Conservation (phyloP, 2,888 invertebrate species). For the Phorcus lineatus region DNA sequence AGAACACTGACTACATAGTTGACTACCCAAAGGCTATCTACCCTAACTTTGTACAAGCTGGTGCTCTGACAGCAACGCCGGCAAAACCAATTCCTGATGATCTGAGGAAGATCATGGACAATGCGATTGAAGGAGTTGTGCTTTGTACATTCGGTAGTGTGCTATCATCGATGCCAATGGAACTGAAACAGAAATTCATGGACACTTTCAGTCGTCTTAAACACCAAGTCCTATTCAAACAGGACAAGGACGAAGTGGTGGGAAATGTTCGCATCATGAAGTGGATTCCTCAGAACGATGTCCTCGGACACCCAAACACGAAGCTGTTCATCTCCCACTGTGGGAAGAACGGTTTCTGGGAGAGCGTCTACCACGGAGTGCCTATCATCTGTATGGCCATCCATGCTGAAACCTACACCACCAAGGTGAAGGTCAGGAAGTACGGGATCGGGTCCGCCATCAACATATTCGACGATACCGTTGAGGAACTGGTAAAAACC, state of each 20-base stretch:
- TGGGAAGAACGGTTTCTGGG: slow-evolving; percentile 54
- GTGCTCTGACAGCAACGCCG: slow-evolving; percentile 46
- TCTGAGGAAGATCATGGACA: slow-evolving; percentile 40
- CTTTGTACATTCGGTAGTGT: slow-evolving; percentile 50
- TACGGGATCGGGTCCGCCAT: too few species aligned
- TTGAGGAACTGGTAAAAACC: slow-evolving; percentile 33
- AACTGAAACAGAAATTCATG: slow-evolving; percentile 30
- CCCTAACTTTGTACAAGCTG: slow-evolving; percentile 46
- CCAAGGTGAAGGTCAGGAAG: too few species aligned
- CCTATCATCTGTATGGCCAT: slow-evolving; percentile 54
- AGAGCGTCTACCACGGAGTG: slow-evolving; percentile 54
- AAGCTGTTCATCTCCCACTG: slow-evolving; percentile 56
- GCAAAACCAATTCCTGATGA: slow-evolving; percentile 39
- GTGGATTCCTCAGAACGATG: slow-evolving; percentile 57
- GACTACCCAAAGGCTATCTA: slow-evolving; percentile 43
- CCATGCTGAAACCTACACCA: too few species aligned
- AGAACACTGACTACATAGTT: slow-evolving; percentile 46
- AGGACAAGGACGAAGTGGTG: slow-evolving; percentile 25
- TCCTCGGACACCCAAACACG: slow-evolving; percentile 46
- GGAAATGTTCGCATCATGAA: slow-evolving; percentile 37
- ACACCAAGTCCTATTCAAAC: slow-evolving; percentile 34
- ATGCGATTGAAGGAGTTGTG: slow-evolving; percentile 45
- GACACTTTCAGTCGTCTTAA: slow-evolving; percentile 19
- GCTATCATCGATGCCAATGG: slow-evolving; percentile 29
- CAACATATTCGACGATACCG: too few species aligned